Percentiles rank a stretch among this genome's conserved stretches.
Evolutionary conservation across 1,140 invertebrate genomes (phyloP).

Genomic region (Octopus sinensis): DNA sequence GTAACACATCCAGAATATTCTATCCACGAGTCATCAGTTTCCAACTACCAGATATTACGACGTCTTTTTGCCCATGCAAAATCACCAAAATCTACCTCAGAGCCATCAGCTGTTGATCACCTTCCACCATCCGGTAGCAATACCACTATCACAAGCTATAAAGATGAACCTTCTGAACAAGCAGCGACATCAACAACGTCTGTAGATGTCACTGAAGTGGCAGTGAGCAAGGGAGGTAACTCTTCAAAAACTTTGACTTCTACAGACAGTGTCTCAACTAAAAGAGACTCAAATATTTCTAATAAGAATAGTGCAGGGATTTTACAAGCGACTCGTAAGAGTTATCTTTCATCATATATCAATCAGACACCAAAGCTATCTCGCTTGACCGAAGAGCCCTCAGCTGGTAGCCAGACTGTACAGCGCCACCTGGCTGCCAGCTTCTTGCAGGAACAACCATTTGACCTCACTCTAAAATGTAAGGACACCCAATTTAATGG

Average conservation of each 20-base stretch:
- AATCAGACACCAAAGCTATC: constrained; percentile 6
- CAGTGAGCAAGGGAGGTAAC: neutral
- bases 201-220: neutral
- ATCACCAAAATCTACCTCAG: constrained; percentile 14
- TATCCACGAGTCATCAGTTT: constrained; percentile 5
- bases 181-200: neutral
- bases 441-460: constrained; percentile 9
- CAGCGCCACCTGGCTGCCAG: constrained; percentile 8
- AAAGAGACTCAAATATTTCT: constrained; percentile 1
- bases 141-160: neutral
- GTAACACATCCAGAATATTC: neutral
- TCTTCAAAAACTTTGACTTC: neutral
- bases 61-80: constrained; percentile 13
- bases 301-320: constrained; percentile 7
- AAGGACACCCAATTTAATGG: constrained; percentile 7
- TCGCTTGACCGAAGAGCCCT: constrained; percentile 9
- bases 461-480: constrained; percentile 16
- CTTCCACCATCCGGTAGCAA: neutral
- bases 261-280: constrained; percentile 8
- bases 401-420: neutral
- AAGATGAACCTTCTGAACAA: constrained; percentile 2
- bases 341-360: constrained; percentile 10
- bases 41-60: constrained; percentile 11
- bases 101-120: neutral
- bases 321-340: neutral